These are phyloP conservation scores for Chymomyza caudatula DNA, from an alignment of 2,888 invertebrate genomes.

Conservation along the genomic window DNA sequence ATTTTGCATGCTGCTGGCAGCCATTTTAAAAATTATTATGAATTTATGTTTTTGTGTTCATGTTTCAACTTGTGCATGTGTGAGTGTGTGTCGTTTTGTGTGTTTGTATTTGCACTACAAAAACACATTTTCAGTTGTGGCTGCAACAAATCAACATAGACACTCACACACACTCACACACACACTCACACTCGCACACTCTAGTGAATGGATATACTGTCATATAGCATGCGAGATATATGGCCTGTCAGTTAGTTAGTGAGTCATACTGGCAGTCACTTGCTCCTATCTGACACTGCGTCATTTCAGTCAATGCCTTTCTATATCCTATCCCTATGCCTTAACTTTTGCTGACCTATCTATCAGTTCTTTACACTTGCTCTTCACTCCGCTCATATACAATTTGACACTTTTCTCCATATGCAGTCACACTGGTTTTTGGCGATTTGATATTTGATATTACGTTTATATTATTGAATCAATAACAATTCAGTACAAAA, in stretches of 20 bases:
- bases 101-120: background rate
- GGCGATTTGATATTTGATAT: background rate
- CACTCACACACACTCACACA: background rate
- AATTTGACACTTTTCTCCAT: constrained; percentile 19
- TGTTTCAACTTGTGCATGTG: background rate
- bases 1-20: constrained; percentile 19
- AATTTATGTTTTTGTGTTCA: constrained; percentile 38
- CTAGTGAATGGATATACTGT: constrained; percentile 1
- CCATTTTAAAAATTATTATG: constrained; percentile 35
- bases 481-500: too few species aligned
- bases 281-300: constrained; percentile 34
- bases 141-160: background rate
- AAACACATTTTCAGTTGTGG: background rate
- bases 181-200: constrained; percentile 2
- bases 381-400: too few species aligned
- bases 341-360: constrained; percentile 9
- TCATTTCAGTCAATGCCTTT: constrained; percentile 8
- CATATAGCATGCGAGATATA: background rate
- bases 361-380: constrained; percentile 9
- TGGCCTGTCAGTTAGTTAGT: background rate
- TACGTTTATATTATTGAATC: too few species aligned
- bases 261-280: constrained; percentile 8
- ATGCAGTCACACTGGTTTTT: background rate
- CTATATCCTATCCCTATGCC: background rate
- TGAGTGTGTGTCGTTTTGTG: background rate